Base-by-base conservation (phyloP, 2,888 invertebrate species). In the Pristionchus fissidentatus region DNA sequence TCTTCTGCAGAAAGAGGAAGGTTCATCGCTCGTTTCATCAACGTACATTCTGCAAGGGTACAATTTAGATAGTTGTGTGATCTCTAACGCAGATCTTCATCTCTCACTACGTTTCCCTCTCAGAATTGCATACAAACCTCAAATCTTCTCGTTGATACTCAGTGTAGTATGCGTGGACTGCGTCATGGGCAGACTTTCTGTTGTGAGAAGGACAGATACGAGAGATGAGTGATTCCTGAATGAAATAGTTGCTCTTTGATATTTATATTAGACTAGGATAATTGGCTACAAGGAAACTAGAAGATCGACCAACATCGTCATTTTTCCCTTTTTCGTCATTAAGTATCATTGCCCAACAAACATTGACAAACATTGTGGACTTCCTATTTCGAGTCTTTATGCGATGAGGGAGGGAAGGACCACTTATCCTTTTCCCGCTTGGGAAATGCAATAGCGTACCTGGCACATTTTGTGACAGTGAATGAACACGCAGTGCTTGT, bases 381-480 rank as follows among this genome's bases (percentile, higher is more conserved):
- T n/a, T n/a, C n/a, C n/a, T n/a, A n/a, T n/a, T n/a, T n/a, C n/a
- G n/a, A n/a, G n/a, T n/a, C n/a, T n/a, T n/a, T n/a, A n/a, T n/a
- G n/a, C n/a, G n/a, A n/a, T n/a, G n/a, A n/a, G n/a, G n/a, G n/a
- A n/a, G n/a, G n/a, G n/a, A n/a, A n/a, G n/a, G n/a, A n/a, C n/a
- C n/a, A n/a, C n/a, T n/a, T n/a, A n/a, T n/a, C n/a, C n/a, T n/a
- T n/a, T n/a, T n/a, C n/a, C n/a, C n/a, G n/a, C n/a, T n/a, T n/a
- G n/a, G n/a, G n/a, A n/a, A n/a, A n/a, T n/a, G n/a, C n/a, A n/a
- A n/a, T n/a, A n/a, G n/a, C 3, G n/a, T n/a, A 79, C 79, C 79
- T 79, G 79, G n/a, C 79, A 79, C 79, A 57, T 52, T 41, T 41
- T 8, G 22, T 79, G 79, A 41, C 79, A 79, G 57, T 79, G 57